Base-by-base conservation (phyloP, 1,140 invertebrate species). In the Meloidogyne floridensis region DNA sequence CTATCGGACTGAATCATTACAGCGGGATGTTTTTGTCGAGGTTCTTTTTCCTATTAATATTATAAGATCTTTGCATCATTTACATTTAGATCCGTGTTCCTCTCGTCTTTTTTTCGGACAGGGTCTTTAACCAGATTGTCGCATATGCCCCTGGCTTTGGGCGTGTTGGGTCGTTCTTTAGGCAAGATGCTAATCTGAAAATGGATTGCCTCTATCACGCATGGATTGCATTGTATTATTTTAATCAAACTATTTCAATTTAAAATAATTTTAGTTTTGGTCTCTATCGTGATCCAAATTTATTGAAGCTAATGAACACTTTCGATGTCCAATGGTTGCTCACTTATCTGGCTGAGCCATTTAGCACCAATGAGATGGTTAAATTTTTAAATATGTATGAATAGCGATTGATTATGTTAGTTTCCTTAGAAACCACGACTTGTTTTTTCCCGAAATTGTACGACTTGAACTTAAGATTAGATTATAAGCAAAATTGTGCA, bases 121-220 rank as follows among this genome's bases (percentile, higher is more conserved):
- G 43, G n/a, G 43, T 53, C 3, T n/a, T 15, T 9, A 20, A 42
- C 5, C 43, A 79, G 13, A 18, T 79, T 65, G 59, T 79, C 15
- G 77, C 77, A 6, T 79, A 79, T 72, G 18, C 77, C 6, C 77
- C 77, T 20, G 77, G 77, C 15, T 79, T 79, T 79, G 77, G 77
- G 7, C 77, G 77, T 42, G 42, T 79, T 72, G 77, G 65, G 20
- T 42, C 65, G 2, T 71, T 79, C 47, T 5, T 43, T 51, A 20
- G 0, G 10, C 76, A 70, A 18, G 32, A 32, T 32, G 3, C 42
- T 4, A 79, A 79, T 79, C 10, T 71, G 32, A 51, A 32, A 13
- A 43, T 43, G 59, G 77, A 79, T 3, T 18, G 53, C 8, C 54
- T 79, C 18, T 79, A 43, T 71, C 72, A 65, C n/a, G 77, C 56